Evolutionary conservation across 2,797 vertebrate species (phyloP).

Genomic region (Pangasius djambal): DNA sequence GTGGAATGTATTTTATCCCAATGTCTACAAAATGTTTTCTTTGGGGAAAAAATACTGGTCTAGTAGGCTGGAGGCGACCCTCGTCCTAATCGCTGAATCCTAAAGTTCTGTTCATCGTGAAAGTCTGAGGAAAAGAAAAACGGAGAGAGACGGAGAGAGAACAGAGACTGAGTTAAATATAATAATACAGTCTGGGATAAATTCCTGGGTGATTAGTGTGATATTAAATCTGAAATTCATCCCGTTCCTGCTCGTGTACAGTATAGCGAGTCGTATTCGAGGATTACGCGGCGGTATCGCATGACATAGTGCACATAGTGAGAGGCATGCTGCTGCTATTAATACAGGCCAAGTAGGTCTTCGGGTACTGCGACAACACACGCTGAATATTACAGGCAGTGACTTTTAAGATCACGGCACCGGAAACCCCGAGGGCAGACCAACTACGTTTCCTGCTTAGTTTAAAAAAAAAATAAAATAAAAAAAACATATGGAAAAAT

Average conservation of each 20-base stretch:
- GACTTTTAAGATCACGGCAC: neutral
- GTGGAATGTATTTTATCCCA: neutral
- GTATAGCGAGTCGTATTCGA: neutral
- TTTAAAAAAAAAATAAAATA: neutral
- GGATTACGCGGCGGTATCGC: conserved; percentile 21
- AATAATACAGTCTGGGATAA: neutral
- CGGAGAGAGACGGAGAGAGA: neutral
- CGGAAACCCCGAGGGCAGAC: neutral
- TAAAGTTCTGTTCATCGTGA: neutral
- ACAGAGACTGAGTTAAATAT: neutral
- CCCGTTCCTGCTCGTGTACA: neutral
- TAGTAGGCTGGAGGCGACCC: neutral
- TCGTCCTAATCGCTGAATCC: neutral
- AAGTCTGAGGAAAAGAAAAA: neutral
- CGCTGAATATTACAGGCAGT: neutral
- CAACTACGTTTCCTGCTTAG: neutral
- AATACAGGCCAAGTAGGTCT: conserved; percentile 37
- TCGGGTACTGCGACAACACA: conserved; percentile 17
- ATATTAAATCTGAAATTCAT: neutral
- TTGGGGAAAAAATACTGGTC: neutral
- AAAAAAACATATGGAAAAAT: neutral
- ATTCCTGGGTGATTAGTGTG: neutral
- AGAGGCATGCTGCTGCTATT: conserved; percentile 47
- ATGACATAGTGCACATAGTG: conserved; percentile 42
- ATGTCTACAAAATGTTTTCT: neutral